These are phyloP conservation scores for Sterna hirundo DNA, from an alignment of 2,113 vertebrate species.

Conservation along the genomic window DNA sequence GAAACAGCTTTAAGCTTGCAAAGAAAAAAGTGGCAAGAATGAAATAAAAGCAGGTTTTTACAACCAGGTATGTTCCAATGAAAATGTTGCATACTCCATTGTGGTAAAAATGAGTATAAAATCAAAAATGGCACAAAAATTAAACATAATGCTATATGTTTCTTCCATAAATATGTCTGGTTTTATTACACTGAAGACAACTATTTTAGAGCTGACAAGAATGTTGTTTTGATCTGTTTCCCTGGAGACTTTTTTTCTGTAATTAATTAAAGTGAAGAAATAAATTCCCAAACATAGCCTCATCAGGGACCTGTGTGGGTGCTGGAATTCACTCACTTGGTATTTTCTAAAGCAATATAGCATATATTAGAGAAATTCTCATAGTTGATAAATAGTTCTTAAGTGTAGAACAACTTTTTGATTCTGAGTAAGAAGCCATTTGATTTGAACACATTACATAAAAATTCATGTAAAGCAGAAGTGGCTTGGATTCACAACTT, in stretches of 20 bases:
- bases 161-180: background rate
- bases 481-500: background rate
- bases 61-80: background rate
- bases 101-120: background rate
- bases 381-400: background rate
- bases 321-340: background rate
- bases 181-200: background rate
- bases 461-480: background rate
- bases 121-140: background rate
- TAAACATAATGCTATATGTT: background rate
- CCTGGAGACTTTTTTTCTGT: background rate
- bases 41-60: background rate
- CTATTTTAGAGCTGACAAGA: background rate
- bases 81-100: background rate
- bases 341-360: background rate
- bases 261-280: constrained; percentile 6
- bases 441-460: background rate
- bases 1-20: background rate
- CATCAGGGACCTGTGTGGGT: background rate
- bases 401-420: background rate
- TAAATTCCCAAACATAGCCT: background rate
- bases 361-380: background rate
- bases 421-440: background rate
- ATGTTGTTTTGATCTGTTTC: background rate
- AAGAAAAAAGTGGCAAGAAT: background rate